Conservation (phyloP, 2,797 vertebrate genomes). For the Fistularia commersonii region DNA sequence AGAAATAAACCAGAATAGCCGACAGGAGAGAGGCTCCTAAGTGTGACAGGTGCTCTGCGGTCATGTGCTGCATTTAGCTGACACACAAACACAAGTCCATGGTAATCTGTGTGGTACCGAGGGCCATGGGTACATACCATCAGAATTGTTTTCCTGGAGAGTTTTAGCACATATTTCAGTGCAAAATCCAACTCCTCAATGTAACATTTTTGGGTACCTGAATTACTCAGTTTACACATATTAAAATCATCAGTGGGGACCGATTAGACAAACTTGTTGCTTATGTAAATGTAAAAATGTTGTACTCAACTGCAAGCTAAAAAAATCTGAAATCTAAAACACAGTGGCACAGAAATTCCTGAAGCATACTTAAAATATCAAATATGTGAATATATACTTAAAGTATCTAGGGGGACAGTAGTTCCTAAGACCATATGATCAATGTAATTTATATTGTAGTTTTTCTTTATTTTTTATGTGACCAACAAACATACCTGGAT, state of each 20-base stretch:
- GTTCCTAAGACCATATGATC: too few relatives aligned
- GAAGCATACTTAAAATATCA: not conserved
- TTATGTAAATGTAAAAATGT: too few relatives aligned
- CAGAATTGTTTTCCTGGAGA: constrained; percentile 22
- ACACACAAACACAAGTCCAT: constrained; percentile 26
- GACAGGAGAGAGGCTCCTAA: constrained; percentile 43
- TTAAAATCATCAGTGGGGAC: too few relatives aligned
- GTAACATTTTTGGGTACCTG: too few relatives aligned
- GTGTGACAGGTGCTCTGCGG: constrained; percentile 72
- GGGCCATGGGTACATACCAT: constrained; percentile 17
- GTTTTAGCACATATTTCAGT: constrained; percentile 5
- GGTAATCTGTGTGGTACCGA: constrained; percentile 16
- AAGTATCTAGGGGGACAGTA: too few relatives aligned
- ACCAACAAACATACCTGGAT: too few relatives aligned
- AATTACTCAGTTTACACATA: too few relatives aligned
- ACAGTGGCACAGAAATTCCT: not conserved
- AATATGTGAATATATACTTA: too few relatives aligned
- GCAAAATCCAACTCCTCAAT: not conserved
- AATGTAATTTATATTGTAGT: too few relatives aligned
- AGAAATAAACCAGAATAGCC: constrained; percentile 77
- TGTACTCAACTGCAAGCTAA: constrained; percentile 5
- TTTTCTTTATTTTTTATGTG: too few relatives aligned
- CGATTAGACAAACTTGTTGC: too few relatives aligned
- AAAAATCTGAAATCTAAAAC: not conserved
- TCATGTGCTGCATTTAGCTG: constrained; percentile 62